Evolutionary conservation across 2,797 vertebrate species (phyloP), one percentile per base, ranked within the genome.

Genomic region (Danio choprae): DNA sequence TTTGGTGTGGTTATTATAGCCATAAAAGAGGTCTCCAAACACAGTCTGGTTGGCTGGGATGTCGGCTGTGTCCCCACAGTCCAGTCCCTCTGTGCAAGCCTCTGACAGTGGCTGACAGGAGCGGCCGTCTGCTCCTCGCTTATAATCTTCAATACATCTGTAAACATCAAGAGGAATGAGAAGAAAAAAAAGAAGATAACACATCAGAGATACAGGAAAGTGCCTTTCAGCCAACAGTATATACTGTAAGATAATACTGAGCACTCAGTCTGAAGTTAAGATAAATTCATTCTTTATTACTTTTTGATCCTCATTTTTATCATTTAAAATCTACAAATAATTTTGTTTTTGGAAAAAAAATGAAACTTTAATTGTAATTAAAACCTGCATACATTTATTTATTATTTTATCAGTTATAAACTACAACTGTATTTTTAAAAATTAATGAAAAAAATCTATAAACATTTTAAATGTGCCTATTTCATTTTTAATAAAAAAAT

Each of bases 111-210:
- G 96, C 77, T 98, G 95, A 85, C 98, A 99, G 0, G 97, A 97
- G 7, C 96, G 93, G 1, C 96, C 96, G 0, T 99, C 98, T 0
- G 92, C 88, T 1, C 96, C 96, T 1, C 97, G 93, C 85, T 96
- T 98, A 88, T 99, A 99, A 89, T 99, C 98, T 86, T 99, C 97
- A 0, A 99, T 99, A 89, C 98, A 99, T 84, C 98, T 99, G 76
- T 9, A 81, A 11, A 70, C 7, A 59, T 40, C 73, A 3, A 12
- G 36, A 18, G 16, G 20, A 22, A 69, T 1, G 29, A 60, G 36
- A 50, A 20, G 29, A 60, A 13, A 50, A 5, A 3, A 59, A 0
- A 11, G 12, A 7, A 12, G 11, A 48, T 44, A 29, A 29, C 48
- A 51, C 48, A 51, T 13, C 48, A 11, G 10, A 51, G 48, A 11